These are phyloP conservation scores for Caenorhabditis brenneri DNA, from an alignment of 1,140 invertebrate species.

Conservation along the genomic window DNA sequence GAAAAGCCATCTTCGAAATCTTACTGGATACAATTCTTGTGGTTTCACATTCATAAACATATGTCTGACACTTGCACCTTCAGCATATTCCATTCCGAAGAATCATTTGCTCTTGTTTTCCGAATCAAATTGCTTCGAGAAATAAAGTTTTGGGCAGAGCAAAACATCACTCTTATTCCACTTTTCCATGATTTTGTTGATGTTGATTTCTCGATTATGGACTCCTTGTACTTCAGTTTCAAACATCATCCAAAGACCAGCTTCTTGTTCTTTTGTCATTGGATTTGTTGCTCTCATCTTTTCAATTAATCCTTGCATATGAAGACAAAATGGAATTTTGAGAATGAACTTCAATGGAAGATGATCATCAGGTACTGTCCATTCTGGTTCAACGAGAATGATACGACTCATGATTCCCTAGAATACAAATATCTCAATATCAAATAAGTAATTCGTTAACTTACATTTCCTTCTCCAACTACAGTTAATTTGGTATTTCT, in stretches of 20 bases:
- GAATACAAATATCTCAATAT: not conserved
- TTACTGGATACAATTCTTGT: not conserved
- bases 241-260: not conserved
- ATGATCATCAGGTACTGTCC: not conserved
- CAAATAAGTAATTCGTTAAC: no score
- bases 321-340: slow-evolving; percentile 4
- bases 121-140: not conserved
- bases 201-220: slow-evolving; percentile 29
- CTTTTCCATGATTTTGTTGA: slow-evolving; percentile 3
- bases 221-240: not conserved
- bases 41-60: not conserved
- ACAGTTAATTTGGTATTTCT: not conserved
- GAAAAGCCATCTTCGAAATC: no score
- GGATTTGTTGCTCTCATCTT: not conserved
- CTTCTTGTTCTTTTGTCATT: not conserved
- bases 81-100: slow-evolving; percentile 4
- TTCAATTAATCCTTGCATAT: not conserved
- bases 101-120: not conserved
- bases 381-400: not conserved
- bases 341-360: slow-evolving; percentile 30
- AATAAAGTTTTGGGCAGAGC: not conserved
- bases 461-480: slow-evolving; percentile 31
- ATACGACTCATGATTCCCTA: slow-evolving; percentile 37
- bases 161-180: not conserved
- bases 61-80: not conserved